These are phyloP conservation scores for Montipora capricornis DNA, from an alignment of 64 coral and sea anemone genomes.

Conservation along the genomic window DNA sequence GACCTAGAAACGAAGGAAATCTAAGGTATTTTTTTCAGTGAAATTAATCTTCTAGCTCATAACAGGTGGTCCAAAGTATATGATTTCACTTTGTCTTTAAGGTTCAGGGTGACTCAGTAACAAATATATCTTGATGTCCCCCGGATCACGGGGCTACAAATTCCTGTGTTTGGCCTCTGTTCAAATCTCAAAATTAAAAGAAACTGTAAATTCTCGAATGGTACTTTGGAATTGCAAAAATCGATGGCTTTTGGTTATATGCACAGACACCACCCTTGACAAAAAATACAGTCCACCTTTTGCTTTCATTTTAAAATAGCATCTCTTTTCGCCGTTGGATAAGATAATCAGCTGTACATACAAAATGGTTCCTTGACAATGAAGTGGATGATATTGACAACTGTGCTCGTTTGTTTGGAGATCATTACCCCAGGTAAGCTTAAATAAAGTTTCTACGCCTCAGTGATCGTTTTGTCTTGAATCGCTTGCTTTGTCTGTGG, in stretches of 20 bases:
- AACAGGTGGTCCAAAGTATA: slow-evolving; percentile 18
- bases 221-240: not conserved
- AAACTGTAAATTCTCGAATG: not conserved
- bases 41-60: not conserved
- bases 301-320: not conserved
- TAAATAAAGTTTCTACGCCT: not conserved
- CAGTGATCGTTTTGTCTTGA: not conserved
- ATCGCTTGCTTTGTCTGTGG: not conserved
- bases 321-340: not conserved
- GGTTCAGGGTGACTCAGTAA: not conserved
- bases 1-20: not conserved
- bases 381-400: slow-evolving; percentile 11
- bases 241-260: not conserved
- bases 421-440: slow-evolving; percentile 14
- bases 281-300: not conserved
- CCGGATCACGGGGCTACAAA: not conserved
- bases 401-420: slow-evolving; percentile 10
- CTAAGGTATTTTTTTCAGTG: not conserved
- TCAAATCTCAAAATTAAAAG: not conserved
- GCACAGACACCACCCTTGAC: too few relatives aligned
- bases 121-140: not conserved
- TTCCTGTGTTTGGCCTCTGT: not conserved
- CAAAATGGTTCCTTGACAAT: slow-evolving; percentile 6
- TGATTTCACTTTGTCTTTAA: not conserved
- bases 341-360: not conserved